Conservation (phyloP, 2,888 invertebrate genomes). For the Ophion slaviceki region DNA sequence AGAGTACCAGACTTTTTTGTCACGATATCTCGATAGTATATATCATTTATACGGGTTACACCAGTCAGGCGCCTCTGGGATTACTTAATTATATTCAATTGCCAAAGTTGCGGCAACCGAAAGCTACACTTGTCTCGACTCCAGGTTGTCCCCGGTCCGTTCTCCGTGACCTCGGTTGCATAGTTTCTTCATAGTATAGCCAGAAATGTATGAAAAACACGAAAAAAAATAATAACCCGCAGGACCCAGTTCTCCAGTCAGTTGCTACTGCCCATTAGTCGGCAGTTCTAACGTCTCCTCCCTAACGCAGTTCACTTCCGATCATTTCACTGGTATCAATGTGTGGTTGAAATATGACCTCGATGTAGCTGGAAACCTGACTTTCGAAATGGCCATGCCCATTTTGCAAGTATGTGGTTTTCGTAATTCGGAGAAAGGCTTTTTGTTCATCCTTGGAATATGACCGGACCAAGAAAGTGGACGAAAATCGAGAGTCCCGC, state of each 20-base stretch:
- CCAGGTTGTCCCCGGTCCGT: conserved; percentile 18
- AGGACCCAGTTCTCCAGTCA: conserved; percentile 42
- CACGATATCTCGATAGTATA: conserved; percentile 50
- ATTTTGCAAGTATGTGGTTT: neutral
- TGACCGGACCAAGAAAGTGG: neutral
- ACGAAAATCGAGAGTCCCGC: neutral
- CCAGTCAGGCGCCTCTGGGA: conserved; percentile 72
- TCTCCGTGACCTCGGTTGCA: conserved; percentile 32
- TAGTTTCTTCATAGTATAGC: conserved; percentile 53
- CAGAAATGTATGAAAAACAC: conserved; percentile 56
- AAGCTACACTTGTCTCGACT: conserved; percentile 49
- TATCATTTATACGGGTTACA: conserved; percentile 60
- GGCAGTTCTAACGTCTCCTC: conserved; percentile 39
- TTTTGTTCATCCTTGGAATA: neutral
- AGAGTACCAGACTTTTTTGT: conserved; percentile 66
- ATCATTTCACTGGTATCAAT: neutral
- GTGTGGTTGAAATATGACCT: neutral
- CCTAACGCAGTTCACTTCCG: conserved; percentile 18
- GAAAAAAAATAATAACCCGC: conserved; percentile 16
- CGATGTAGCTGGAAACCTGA: neutral
- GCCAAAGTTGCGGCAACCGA: conserved; percentile 77
- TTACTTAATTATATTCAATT: conserved; percentile 83
- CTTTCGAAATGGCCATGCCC: neutral
- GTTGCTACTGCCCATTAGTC: conserved; percentile 6
- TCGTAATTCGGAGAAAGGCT: neutral